Base-by-base conservation (phyloP, 2,797 vertebrate species). In the Morelia viridis region DNA sequence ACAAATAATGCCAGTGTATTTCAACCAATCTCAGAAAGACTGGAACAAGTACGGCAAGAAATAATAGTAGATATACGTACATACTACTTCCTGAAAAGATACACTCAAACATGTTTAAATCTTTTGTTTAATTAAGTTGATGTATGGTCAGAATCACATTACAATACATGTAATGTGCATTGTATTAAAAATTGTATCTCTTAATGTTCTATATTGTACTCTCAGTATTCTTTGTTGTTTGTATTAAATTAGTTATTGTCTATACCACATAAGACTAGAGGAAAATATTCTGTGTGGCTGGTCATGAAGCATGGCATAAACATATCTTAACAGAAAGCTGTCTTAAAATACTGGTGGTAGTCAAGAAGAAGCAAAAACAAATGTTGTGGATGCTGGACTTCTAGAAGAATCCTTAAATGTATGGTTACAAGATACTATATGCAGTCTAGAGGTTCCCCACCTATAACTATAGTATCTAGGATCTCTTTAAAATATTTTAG, bases 1-100 rank as follows among this genome's bases (percentile, higher is more conserved):
- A 68, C 60, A 85, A 93, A 65, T 83, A 93, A 93, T 64, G 92
- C 56, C 56, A 65, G 6, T 8, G 0, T n/a, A 85, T 46, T 92
- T 89, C 62, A 91, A 24, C 65, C 90, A 60, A 0, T 71, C 68
- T 94, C 60, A 57, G 65, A 31, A 60, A 90, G 91, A 41, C 35
- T 92, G 58, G 9, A 76, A 71, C n/a, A 35, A 41, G 17, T 76
- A 41, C 3, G 62, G 57, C 89, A 60, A 80, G 57, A 91, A 87
- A 64, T 17, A 87, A 62, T 46, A 92, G 61, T 83, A 92, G 91
- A 53, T 24, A 46, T 35, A 46, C 50, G 2, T n/a, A 85, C 28
- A 65, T 50, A 57, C 28, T 26, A 57, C 56, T 41, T 60, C 61
- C 62, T 68, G 31, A 31, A 68, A 53, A 68, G 17, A 24, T 80